Base-by-base conservation (phyloP, 2,888 invertebrate species). In the Neoitamus cyanurus region DNA sequence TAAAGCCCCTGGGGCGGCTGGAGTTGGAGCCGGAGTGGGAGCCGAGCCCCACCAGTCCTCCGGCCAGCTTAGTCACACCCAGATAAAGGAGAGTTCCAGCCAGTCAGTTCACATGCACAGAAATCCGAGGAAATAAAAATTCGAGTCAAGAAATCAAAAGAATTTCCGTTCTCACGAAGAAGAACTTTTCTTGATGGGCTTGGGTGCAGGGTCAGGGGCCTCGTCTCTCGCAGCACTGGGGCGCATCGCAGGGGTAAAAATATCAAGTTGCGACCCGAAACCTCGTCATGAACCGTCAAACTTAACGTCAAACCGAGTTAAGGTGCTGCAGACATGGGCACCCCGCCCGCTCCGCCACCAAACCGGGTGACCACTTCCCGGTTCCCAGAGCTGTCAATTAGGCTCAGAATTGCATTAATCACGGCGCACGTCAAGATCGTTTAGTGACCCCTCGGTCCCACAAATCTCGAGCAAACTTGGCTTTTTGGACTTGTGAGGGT, bases 381-480 rank as follows among this genome's bases (percentile, higher is more conserved):
- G 78, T 78, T 78, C 78, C 78, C 78, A 78, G 48, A 28, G 78
- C 78, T 78, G 78, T 78, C 78, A 78, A 78, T 78, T 78, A 78
- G 31, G 78, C 13, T 11, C 31, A n/a, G 78, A 78, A 58, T 58
- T 48, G 48, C 78, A 78, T 78, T 78, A 78, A 78, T 78, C 78
- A 78, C 48, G 48, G 58, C 78, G 25, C 31, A 78, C 78, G 48
- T 78, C 78, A 58, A 30, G 58, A 30, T 78, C 78, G 58, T 31
- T 78, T 48, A 78, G 15, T 48, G 31, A 58, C 34, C 15, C 13
- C 58, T 48, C 48, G 48, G 68, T 6, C 4, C 13, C 30, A 70
- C 34, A 34, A 70, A 70, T 31, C 70, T 30, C 6, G 11, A 31
- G 31, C 4, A 70, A 70, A 70, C 70, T 70, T 70, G 70, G 70